These are phyloP conservation scores for Elgaria multicarinata DNA, from an alignment of 2,113 vertebrate genomes.

Conservation along the genomic window DNA sequence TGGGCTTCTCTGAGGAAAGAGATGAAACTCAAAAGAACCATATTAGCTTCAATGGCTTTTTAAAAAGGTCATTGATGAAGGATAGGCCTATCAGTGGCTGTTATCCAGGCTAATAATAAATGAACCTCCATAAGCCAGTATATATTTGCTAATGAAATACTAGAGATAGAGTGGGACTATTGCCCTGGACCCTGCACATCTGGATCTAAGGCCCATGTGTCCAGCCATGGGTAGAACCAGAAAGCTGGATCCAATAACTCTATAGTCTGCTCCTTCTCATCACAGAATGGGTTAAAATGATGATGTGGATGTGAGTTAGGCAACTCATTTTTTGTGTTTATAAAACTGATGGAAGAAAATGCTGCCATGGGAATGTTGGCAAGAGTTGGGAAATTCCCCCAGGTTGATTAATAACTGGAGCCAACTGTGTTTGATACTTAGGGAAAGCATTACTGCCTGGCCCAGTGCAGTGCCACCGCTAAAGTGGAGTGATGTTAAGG, in stretches of 20 bases:
- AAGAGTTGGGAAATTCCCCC: no score
- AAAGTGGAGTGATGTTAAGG: no score
- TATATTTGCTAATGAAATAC: background rate
- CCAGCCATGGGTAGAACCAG: background rate
- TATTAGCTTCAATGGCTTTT: no score
- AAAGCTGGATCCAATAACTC: background rate
- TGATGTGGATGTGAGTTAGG: background rate
- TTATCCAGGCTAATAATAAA: no score
- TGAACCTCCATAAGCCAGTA: no score
- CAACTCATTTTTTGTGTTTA: background rate
- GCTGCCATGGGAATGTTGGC: background rate
- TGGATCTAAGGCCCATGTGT: background rate
- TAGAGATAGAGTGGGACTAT: background rate
- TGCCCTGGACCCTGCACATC: background rate
- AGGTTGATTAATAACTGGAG: no score
- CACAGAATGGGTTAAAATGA: background rate
- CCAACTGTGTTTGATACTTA: no score
- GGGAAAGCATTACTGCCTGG: no score
- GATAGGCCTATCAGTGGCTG: no score
- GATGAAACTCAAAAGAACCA: no score
- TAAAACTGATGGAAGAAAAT: background rate
- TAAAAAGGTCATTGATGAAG: no score
- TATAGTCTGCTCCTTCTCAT: background rate
- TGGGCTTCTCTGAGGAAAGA: background rate
- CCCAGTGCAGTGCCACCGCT: no score